Percentiles rank a stretch among this genome's conserved stretches.
Conservation (phyloP, 2,888 invertebrate genomes). For the Strigamia maritima region DNA sequence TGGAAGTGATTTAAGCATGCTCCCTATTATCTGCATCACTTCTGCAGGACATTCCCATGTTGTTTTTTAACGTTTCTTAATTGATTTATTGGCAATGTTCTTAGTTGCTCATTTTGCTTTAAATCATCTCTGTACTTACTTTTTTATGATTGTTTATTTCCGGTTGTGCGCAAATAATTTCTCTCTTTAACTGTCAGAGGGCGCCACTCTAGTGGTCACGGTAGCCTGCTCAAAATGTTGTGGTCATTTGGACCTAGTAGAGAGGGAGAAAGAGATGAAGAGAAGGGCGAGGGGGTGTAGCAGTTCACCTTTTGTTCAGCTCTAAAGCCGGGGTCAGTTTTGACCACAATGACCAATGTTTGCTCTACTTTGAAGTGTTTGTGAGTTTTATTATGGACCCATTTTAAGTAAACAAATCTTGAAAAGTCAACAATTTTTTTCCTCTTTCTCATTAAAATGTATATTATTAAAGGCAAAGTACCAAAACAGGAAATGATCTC, state of each 20-base stretch:
- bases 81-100: too few species aligned
- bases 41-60: too few species aligned
- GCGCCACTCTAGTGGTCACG: conserved; percentile 6
- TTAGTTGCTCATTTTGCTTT: background rate
- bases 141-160: background rate
- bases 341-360: conserved; percentile 22
- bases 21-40: too few species aligned
- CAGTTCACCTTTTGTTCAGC: conserved; percentile 14
- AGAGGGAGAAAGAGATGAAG: conserved; percentile 6
- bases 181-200: conserved; percentile 20
- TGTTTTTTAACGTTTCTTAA: too few species aligned
- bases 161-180: conserved; percentile 18
- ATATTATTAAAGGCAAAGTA: background rate
- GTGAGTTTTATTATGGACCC: background rate
- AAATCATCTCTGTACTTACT: background rate
- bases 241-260: conserved; percentile 2
- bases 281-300: background rate
- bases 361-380: conserved; percentile 6
- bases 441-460: too few species aligned
- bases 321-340: conserved; percentile 20
- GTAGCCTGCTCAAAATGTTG: conserved; percentile 13
- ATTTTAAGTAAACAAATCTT: background rate
- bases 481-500: background rate
- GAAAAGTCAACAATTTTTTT: background rate
- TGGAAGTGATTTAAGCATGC: too few species aligned